These are phyloP conservation scores for Phylloscopus trochilus DNA, from an alignment of 2,113 vertebrate species.

Conservation along the genomic window DNA sequence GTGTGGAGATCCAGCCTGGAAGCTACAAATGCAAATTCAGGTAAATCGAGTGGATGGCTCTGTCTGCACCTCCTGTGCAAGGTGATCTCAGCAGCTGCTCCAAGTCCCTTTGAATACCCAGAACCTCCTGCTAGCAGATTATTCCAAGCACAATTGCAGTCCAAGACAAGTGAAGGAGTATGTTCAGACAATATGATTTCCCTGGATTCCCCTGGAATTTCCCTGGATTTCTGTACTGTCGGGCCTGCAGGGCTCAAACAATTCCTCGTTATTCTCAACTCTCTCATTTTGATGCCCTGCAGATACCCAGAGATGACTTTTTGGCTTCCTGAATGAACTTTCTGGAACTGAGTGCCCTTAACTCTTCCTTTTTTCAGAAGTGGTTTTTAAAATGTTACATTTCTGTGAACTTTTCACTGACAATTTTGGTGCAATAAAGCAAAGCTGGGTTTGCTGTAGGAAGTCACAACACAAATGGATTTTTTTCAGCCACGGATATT, in stretches of 20 bases:
- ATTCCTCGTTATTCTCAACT: neutral
- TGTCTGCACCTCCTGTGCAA: neutral
- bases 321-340: constrained; percentile 9
- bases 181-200: neutral
- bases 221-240: neutral
- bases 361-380: neutral
- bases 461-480: neutral
- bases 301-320: neutral
- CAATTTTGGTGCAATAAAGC: neutral
- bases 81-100: neutral
- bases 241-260: neutral
- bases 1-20: neutral
- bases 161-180: neutral
- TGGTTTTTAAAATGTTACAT: neutral
- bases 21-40: neutral
- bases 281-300: neutral
- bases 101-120: neutral
- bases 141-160: constrained; percentile 15
- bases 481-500: constrained; percentile 40
- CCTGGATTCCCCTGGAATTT: neutral
- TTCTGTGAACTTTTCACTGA: neutral
- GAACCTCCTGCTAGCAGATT: neutral
- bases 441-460: constrained; percentile 23
- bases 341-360: neutral
- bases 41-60: neutral